Conservation (phyloP, 2,888 invertebrate genomes). For the Teleiodes luculella region DNA sequence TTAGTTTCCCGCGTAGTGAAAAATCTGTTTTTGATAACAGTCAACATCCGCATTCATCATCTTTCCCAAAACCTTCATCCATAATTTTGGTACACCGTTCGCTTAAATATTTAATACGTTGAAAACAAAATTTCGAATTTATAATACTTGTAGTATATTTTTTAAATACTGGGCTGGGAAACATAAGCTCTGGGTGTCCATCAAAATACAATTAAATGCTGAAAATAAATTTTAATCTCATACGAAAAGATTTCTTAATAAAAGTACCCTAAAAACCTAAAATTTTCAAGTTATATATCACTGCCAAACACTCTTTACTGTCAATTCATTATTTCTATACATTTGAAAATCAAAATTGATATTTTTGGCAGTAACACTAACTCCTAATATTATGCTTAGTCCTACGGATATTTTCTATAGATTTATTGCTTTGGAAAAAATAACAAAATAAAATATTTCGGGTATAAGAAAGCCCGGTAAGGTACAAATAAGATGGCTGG, state of each 20-base stretch:
- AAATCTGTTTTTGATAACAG: no score
- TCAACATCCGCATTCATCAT: no score
- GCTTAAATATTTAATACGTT: conserved; percentile 6
- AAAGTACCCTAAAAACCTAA: conserved; percentile 34
- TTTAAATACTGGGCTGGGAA: conserved; percentile 6
- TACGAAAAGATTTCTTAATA: conserved; percentile 34
- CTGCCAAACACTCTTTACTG: conserved; percentile 56
- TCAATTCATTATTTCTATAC: conserved; percentile 44
- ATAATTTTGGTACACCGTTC: conserved; percentile 29
- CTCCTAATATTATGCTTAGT: conserved; percentile 62
- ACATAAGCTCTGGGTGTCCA: conserved; percentile 9
- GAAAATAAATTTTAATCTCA: conserved; percentile 61
- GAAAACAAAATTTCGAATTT: not conserved
- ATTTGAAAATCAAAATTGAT: conserved; percentile 35
- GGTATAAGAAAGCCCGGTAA: conserved; percentile 44
- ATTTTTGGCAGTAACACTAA: conserved; percentile 65
- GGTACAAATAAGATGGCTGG: conserved; percentile 67
- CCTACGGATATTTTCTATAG: conserved; percentile 50
- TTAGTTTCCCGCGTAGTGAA: no score
- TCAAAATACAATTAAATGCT: conserved; percentile 52
- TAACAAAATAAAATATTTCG: conserved; percentile 60
- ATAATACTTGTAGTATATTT: not conserved
- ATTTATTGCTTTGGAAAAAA: conserved; percentile 73
- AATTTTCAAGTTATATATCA: conserved; percentile 46
- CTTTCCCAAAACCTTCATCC: conserved; percentile 38